Conservation (phyloP, 2,113 vertebrate genomes). For the Dasyprocta punctata region DNA sequence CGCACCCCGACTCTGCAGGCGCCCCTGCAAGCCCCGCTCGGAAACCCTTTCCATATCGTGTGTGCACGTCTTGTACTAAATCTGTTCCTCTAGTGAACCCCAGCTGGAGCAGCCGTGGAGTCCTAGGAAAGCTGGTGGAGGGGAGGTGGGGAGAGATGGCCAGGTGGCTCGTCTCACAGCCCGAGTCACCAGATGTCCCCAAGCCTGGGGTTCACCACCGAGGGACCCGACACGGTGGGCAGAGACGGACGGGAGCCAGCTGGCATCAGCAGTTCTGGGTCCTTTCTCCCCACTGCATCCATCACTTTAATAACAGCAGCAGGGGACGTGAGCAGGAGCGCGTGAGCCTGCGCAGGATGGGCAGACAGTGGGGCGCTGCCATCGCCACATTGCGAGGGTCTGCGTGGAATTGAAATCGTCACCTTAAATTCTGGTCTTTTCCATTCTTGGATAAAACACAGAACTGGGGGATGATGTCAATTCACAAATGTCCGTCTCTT, state of each 20-base stretch:
- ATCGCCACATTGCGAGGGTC: not conserved
- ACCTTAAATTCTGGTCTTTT: not conserved
- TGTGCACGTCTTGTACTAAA: not conserved
- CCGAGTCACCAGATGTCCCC: not conserved
- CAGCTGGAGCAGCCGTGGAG: not conserved
- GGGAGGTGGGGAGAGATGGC: not conserved
- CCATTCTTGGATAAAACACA: not conserved
- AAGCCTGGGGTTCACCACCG: not conserved
- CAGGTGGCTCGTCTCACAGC: not conserved
- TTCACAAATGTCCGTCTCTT: not conserved
- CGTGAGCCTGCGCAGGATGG: not conserved
- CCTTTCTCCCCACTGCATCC: not conserved
- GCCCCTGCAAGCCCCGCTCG: not conserved
- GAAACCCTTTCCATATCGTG: not conserved
- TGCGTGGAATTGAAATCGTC: not conserved
- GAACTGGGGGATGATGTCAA: not conserved
- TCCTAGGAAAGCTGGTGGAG: not conserved
- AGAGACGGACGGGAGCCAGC: not conserved
- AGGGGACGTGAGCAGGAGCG: no score
- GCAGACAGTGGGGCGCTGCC: not conserved
- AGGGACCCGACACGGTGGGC: not conserved
- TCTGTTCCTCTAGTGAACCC: not conserved
- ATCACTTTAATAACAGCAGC: not conserved
- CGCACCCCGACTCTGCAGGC: not conserved
- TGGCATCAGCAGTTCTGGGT: not conserved